A percentile compares a stretch with the other conserved stretches of the same genome.
Evolutionary conservation across 2,113 vertebrate species (phyloP).

Genomic region (Rhynchopsitta pachyrhyncha): DNA sequence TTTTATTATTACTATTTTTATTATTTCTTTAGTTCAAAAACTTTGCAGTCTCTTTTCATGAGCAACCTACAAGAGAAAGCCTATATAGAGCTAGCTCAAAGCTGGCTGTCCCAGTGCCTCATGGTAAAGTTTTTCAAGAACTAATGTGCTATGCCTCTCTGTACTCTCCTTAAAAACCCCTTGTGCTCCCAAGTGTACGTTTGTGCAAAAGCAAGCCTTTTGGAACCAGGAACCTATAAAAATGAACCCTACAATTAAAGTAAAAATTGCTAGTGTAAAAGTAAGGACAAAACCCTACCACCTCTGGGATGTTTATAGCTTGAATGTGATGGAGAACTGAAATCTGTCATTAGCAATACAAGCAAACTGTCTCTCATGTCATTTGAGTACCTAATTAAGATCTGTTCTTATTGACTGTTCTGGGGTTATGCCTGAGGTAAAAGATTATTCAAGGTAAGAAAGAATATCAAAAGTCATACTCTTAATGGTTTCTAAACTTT

Average conservation of each 20-base stretch:
- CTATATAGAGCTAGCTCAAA: not conserved
- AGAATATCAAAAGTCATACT: not conserved
- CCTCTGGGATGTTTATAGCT: not conserved
- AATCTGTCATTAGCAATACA: not conserved
- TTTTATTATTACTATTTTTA: not conserved
- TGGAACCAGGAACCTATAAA: not conserved
- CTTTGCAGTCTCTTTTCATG: not conserved
- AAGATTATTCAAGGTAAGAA: not conserved
- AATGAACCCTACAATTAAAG: not conserved
- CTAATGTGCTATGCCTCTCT: not conserved
- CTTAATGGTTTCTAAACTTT: conserved; percentile 8
- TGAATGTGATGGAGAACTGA: not conserved
- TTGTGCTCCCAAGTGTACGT: not conserved
- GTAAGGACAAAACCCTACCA: not conserved
- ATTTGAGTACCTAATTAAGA: not conserved
- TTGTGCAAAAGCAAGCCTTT: not conserved
- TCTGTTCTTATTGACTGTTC: not conserved
- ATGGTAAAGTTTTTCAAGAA: not conserved
- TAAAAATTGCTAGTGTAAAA: not conserved
- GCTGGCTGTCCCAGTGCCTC: not conserved
- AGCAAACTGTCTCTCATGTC: not conserved
- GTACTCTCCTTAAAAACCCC: not conserved
- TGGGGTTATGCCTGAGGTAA: not conserved
- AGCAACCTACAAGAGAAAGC: not conserved
- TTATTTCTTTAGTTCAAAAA: not conserved